Evolutionary conservation across 2,797 vertebrate genomes (phyloP).

Genomic region (Ambastaia sidthimunki): DNA sequence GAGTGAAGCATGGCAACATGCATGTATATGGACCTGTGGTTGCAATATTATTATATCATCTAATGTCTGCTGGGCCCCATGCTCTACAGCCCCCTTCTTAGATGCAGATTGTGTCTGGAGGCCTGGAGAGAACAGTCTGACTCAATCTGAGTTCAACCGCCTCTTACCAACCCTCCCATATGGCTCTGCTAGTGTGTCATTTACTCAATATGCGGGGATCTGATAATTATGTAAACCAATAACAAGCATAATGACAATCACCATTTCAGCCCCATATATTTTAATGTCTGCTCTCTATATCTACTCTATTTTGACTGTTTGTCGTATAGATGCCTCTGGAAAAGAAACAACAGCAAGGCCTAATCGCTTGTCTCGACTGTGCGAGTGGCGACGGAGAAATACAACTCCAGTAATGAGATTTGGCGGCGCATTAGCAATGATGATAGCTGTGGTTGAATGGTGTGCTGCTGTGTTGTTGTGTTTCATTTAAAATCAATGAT

Average conservation of each 20-base stretch:
- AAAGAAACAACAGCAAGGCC: slow-evolving; percentile 25
- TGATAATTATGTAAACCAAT: slow-evolving; percentile 77
- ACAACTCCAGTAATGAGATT: slow-evolving; percentile 63
- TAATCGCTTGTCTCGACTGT: slow-evolving; percentile 58
- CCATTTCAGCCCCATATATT: slow-evolving; percentile 42
- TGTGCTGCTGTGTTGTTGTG: slow-evolving; percentile 50
- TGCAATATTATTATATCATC: slow-evolving; percentile 62
- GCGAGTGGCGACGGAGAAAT: slow-evolving; percentile 49
- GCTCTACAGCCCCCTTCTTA: slow-evolving; percentile 45
- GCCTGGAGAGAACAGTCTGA: slow-evolving; percentile 71
- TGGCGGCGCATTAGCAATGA: slow-evolving; percentile 55
- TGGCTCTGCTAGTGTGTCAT: slow-evolving; percentile 71
- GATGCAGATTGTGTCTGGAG: slow-evolving; percentile 72
- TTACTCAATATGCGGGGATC: slow-evolving; percentile 69
- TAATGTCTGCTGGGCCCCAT: slow-evolving; percentile 59
- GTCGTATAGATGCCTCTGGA: slow-evolving; percentile 37
- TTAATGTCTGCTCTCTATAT: neutral
- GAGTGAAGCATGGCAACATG: slow-evolving; percentile 28
- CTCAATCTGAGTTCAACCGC: slow-evolving; percentile 67
- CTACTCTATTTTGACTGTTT: slow-evolving; percentile 15
- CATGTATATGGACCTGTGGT: slow-evolving; percentile 49
- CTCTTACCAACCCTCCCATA: slow-evolving; percentile 71
- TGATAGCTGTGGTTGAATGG: slow-evolving; percentile 56
- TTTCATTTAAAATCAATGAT: slow-evolving; percentile 58
- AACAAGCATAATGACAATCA: slow-evolving; percentile 66